phyloP scores from a whole-genome alignment of 2,888 invertebrate genomes.

The Lottia scabra region DNA sequence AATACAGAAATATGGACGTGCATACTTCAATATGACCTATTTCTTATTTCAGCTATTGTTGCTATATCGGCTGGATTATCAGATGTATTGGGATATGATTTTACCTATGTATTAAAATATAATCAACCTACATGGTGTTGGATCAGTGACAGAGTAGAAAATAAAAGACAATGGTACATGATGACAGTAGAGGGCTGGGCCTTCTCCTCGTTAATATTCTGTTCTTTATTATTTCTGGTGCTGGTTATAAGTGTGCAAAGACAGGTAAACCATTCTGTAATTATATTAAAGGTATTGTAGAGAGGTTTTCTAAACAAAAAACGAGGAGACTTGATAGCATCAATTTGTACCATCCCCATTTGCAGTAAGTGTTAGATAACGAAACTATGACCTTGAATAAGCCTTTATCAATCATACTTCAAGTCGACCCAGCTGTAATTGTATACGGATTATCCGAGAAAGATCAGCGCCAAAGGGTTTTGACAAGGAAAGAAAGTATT shows the following conservation, averaged over 20 bases:
- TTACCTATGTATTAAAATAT: conserved; percentile 24
- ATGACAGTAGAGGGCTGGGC: conserved; percentile 36
- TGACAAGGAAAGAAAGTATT: no score
- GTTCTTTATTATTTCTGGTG: conserved; percentile 21
- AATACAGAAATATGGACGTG: no score
- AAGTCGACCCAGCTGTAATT: no score
- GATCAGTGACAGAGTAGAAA: conserved; percentile 33
- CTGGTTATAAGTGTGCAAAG: conserved; percentile 22
- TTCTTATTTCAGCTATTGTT: conserved; percentile 27
- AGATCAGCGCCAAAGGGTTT: no score
- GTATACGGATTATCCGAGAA: no score
- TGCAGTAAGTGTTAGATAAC: no score
- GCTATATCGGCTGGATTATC: conserved; percentile 28
- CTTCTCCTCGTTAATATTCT: conserved; percentile 26
- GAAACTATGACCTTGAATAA: no score
- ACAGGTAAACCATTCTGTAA: conserved; percentile 2
- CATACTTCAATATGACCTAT: not conserved
- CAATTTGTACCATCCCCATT: no score
- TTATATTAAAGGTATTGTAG: no score
- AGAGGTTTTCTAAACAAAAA: no score
- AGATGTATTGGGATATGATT: conserved; percentile 39
- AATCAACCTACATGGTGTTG: conserved; percentile 38
- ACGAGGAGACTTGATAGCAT: no score
- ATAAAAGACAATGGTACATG: conserved; percentile 30
- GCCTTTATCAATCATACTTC: no score